Evolutionary conservation across 2,113 vertebrate species (phyloP).

Genomic region (Leptocoma aspasia): DNA sequence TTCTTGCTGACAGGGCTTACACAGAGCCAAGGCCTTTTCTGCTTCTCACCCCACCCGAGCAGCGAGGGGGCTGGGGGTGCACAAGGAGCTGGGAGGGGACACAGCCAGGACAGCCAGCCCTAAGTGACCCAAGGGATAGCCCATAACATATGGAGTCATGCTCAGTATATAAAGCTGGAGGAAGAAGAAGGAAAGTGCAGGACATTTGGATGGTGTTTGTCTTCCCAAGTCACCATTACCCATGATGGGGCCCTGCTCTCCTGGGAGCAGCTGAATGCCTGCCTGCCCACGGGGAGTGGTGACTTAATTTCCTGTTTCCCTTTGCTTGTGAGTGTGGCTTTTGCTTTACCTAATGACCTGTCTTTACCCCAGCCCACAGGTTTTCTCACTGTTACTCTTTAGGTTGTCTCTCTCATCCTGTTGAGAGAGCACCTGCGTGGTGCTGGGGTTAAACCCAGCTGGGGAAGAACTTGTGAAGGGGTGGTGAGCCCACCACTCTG

Average conservation of each 20-base stretch:
- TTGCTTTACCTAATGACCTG: neutral
- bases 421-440: rapidly evolving
- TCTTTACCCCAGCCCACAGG: neutral
- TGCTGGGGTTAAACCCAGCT: neutral
- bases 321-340: neutral
- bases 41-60: neutral
- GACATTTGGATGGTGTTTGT: neutral
- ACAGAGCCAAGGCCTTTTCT: neutral
- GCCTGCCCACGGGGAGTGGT: too few relatives aligned
- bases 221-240: neutral
- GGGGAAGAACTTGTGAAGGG: neutral
- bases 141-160: neutral
- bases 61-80: neutral
- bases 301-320: neutral
- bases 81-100: neutral
- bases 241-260: neutral
- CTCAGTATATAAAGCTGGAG: rapidly evolving
- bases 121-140: neutral
- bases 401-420: neutral
- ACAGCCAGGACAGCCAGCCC: neutral
- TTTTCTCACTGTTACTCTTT: neutral
- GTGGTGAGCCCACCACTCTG: rapidly evolving
- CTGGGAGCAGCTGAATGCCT: neutral
- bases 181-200: too few relatives aligned
- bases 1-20: neutral